These are phyloP conservation scores for Plectrocnemia conspersa DNA, from an alignment of 1,140 invertebrate genomes.

Conservation along the genomic window DNA sequence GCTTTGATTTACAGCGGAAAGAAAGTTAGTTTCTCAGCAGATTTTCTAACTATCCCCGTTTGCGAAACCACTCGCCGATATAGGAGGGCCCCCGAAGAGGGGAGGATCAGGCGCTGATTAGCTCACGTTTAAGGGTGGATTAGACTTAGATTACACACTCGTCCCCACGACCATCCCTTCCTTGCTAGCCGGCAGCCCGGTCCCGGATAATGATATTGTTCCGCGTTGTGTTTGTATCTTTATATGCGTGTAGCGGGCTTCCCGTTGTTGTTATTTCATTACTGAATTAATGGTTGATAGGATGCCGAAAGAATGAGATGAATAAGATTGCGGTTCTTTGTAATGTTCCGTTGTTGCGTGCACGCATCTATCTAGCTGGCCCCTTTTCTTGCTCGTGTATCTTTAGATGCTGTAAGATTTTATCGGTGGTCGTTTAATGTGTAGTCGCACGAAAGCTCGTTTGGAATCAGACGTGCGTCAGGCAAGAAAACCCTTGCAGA, in stretches of 20 bases:
- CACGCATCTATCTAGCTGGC: too few relatives aligned
- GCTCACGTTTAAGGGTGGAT: constrained; percentile 34
- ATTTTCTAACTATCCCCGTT: constrained; percentile 12
- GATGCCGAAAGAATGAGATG: constrained; percentile 22
- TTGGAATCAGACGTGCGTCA: too few relatives aligned
- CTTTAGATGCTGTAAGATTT: too few relatives aligned
- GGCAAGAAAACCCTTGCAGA: too few relatives aligned
- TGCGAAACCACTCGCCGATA: background rate
- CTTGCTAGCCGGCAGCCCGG: background rate
- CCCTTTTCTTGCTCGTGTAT: too few relatives aligned
- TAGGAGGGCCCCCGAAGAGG: background rate
- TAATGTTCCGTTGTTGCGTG: too few relatives aligned
- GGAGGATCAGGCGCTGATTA: constrained; percentile 23
- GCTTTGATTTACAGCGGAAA: constrained; percentile 34
- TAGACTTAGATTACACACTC: constrained; percentile 28
- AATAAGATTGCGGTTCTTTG: constrained; percentile 14
- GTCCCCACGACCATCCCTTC: background rate
- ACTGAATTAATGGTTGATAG: constrained; percentile 23
- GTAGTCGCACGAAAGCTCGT: too few relatives aligned
- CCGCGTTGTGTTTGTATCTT: background rate
- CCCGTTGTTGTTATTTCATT: constrained; percentile 18
- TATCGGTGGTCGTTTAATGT: too few relatives aligned
- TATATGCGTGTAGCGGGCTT: constrained; percentile 1
- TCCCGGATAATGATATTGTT: constrained; percentile 28
- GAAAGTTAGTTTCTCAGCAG: constrained; percentile 27